Conservation (phyloP, 2,113 vertebrate species). For the Microcebus lehilahytsara region DNA sequence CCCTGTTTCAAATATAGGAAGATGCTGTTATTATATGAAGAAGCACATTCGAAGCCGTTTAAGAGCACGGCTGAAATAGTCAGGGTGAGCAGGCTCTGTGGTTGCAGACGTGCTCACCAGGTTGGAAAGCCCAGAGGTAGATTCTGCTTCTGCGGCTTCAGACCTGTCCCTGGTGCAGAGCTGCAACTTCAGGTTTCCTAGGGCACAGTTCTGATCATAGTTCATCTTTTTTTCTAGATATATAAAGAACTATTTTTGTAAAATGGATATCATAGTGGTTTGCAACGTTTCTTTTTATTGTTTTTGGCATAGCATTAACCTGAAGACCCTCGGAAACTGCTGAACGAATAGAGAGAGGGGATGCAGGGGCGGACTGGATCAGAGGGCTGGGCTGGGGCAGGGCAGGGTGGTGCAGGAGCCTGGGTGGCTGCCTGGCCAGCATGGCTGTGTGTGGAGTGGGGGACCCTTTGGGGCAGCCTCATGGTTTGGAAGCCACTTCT, state of each 20-base stretch:
- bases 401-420: not conserved
- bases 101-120: not conserved
- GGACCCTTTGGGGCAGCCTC: not conserved
- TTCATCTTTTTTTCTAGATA: not conserved
- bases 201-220: not conserved
- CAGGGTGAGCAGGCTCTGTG: not conserved
- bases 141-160: not conserved
- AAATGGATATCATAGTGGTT: not conserved
- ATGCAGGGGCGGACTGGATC: too few relatives aligned
- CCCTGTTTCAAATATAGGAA: not conserved
- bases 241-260: not conserved
- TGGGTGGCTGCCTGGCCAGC: rapidly evolving
- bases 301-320: not conserved
- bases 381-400: not conserved
- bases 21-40: not conserved
- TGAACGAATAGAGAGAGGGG: not conserved
- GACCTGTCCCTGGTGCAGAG: not conserved
- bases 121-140: not conserved
- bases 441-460: too few relatives aligned
- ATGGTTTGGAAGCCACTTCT: not conserved
- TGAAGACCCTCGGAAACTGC: not conserved
- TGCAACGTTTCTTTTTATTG: not conserved
- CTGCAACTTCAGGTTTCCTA: not conserved
- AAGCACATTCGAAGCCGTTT: not conserved
- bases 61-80: not conserved